phyloP scores from a whole-genome alignment of 2,888 invertebrate genomes.

The Sisyra nigra region DNA sequence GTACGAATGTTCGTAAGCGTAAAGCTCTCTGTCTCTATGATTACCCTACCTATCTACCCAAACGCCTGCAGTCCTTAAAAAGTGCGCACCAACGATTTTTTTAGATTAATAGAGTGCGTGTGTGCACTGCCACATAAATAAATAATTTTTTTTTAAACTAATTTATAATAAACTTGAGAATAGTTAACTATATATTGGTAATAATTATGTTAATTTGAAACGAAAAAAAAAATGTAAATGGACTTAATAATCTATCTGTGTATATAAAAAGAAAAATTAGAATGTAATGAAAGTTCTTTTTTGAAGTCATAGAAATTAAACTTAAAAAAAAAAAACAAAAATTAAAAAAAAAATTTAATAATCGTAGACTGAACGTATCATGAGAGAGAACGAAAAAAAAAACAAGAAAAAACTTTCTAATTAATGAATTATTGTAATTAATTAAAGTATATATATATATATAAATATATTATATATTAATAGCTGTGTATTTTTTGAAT shows the following conservation, averaged over 20 bases:
- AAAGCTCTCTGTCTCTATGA: too few species aligned
- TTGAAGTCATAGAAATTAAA: constrained; percentile 20
- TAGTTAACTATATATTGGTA: not conserved
- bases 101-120: constrained; percentile 1
- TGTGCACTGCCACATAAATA: constrained; percentile 3
- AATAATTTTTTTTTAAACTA: constrained; percentile 1
- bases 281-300: constrained; percentile 31
- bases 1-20: not conserved
- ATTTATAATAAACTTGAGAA: not conserved
- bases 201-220: not conserved
- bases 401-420: not conserved
- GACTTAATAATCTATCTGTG: constrained; percentile 3
- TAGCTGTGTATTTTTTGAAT: constrained; percentile 28
- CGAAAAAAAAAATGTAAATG: too few species aligned
- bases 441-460: constrained; percentile 10
- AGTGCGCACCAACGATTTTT: too few species aligned
- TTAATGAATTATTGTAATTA: constrained; percentile 9
- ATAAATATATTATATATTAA: constrained; percentile 14
- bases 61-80: too few species aligned
- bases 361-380: constrained; percentile 26
- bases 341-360: constrained; percentile 14
- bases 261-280: constrained; percentile 3
- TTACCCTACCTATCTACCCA: too few species aligned
- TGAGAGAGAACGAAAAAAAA: too few species aligned
- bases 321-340: not conserved